Percentiles rank a stretch among this genome's conserved stretches.
Conservation (phyloP, 2,888 invertebrate genomes). For the Halictus ligatus region DNA sequence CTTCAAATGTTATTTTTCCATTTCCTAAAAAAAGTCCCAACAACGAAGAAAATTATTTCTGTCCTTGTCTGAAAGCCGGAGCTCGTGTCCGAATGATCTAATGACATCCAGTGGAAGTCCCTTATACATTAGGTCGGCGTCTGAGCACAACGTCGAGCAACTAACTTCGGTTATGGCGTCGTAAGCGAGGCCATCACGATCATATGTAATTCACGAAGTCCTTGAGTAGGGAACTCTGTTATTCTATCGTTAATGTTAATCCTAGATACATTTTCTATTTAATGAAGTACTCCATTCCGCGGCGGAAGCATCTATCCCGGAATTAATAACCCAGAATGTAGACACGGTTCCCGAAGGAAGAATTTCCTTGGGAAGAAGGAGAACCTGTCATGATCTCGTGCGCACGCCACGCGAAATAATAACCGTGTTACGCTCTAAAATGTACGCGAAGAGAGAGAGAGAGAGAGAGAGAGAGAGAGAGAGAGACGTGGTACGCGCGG, state of each 20-base stretch:
- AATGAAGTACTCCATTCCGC: not conserved
- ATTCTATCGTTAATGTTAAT: constrained; percentile 12
- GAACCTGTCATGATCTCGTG: not conserved
- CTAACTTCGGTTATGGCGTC: not conserved
- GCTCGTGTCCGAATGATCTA: not conserved
- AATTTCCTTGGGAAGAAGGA: not conserved
- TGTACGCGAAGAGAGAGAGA: not conserved
- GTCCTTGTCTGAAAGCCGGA: not conserved
- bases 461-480: not conserved
- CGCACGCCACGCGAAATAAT: not conserved
- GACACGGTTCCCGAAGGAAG: not conserved
- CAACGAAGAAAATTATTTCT: not conserved
- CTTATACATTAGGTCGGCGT: not conserved
- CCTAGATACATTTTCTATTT: not conserved
- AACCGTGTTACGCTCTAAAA: not conserved
- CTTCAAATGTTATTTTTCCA: no score
- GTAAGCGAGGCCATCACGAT: constrained; percentile 9
- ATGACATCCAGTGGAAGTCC: not conserved
- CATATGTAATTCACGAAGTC: constrained; percentile 8
- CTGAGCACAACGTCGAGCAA: not conserved
- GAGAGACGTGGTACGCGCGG: not conserved
- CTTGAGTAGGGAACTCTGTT: not conserved
- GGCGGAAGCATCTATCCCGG: not conserved
- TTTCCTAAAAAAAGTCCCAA: not conserved
- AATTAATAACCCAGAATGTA: not conserved